A percentile compares a stretch with the other conserved stretches of the same genome.
These are phyloP conservation scores for Drosophila atripex DNA, from an alignment of 2,888 invertebrate species.

Conservation along the genomic window DNA sequence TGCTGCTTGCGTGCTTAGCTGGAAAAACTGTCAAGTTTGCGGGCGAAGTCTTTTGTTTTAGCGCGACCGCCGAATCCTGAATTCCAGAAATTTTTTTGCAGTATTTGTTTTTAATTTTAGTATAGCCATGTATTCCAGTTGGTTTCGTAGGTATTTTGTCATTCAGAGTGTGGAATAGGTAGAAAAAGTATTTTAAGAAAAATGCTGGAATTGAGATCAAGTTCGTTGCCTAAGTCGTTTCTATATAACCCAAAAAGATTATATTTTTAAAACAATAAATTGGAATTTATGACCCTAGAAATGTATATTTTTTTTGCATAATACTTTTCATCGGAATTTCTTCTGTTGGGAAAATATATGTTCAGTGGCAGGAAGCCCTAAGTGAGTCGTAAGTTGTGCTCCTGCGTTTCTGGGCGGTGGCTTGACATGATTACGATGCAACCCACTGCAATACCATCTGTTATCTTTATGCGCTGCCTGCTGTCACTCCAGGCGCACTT, in stretches of 20 bases:
- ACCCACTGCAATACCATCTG: conserved; percentile 54
- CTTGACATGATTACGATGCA: conserved; percentile 72
- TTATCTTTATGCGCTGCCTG: conserved; percentile 54
- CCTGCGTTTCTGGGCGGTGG: conserved; percentile 11
- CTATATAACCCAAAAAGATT: conserved; percentile 30
- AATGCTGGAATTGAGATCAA: conserved; percentile 28
- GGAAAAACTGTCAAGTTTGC: conserved; percentile 70
- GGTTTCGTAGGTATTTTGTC: neutral
- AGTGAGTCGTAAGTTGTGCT: conserved; percentile 42
- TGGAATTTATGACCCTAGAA: conserved; percentile 2
- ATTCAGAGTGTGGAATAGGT: neutral
- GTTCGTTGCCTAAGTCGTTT: conserved; percentile 76
- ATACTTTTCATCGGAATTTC: neutral
- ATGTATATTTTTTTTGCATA: neutral
- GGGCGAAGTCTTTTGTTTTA: conserved; percentile 64
- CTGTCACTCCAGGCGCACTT: conserved; percentile 51
- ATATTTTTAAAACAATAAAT: neutral
- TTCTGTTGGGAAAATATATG: neutral
- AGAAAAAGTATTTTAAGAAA: neutral
- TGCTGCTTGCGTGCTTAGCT: conserved; percentile 51
- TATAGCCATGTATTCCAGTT: too few relatives aligned
- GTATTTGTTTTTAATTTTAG: neutral
- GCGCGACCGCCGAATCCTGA: neutral
- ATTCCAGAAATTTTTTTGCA: conserved; percentile 9
- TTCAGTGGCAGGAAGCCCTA: conserved; percentile 24